A percentile compares a stretch with the other conserved stretches of the same genome.
Conservation (phyloP, 2,888 invertebrate genomes). For the Tromatobia lineatoria region DNA sequence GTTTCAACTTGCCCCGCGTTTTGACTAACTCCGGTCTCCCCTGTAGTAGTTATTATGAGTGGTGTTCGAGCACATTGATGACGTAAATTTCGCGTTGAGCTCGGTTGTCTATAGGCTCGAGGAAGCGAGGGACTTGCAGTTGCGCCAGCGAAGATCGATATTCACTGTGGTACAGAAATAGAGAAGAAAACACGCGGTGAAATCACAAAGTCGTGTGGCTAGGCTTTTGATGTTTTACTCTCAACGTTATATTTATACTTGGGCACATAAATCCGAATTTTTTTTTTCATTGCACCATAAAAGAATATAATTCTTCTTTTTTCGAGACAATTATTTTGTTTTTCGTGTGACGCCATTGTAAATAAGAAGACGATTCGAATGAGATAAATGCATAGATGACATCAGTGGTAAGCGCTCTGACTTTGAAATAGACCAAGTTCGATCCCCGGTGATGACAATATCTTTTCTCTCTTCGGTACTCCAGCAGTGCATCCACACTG, state of each 20-base stretch:
- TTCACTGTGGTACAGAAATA: slow-evolving; percentile 81
- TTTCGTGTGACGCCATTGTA: no score
- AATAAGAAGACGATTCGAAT: no score
- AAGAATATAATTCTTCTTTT: not conserved
- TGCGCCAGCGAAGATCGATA: slow-evolving; percentile 79
- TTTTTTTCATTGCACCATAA: not conserved
- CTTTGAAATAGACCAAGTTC: no score
- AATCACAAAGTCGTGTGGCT: slow-evolving; percentile 55
- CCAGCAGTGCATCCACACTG: no score
- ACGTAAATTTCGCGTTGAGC: slow-evolving; percentile 54
- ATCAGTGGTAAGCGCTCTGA: no score
- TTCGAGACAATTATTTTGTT: no score
- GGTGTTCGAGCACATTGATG: slow-evolving; percentile 49
- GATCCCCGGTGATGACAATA: no score
- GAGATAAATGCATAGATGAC: no score
- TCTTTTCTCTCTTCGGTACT: no score
- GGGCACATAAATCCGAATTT: not conserved
- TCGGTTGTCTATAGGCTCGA: slow-evolving; percentile 41
- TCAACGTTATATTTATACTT: slow-evolving; percentile 30
- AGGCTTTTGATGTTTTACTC: not conserved
- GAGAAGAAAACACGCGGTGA: slow-evolving; percentile 80
- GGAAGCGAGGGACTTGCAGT: slow-evolving; percentile 61
- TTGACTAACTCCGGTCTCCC: no score
- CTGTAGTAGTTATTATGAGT: not conserved
- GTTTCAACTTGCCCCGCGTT: no score